Base-by-base conservation (phyloP, 2,113 vertebrate genomes). In the Gnathonemus longibarbis region DNA sequence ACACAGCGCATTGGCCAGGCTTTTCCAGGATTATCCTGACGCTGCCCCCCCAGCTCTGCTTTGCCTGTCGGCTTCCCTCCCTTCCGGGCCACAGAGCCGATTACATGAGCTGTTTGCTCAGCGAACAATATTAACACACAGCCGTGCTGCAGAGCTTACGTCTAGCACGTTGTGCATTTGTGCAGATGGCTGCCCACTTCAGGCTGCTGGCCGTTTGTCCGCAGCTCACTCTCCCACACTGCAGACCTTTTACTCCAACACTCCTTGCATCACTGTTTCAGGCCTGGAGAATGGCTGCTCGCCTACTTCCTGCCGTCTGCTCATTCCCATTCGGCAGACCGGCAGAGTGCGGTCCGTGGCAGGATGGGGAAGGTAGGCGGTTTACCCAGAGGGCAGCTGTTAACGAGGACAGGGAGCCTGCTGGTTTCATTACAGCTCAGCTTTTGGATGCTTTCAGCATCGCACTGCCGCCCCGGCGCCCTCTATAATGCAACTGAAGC, bases 401-500 rank as follows among this genome's bases (percentile, higher is more conserved):
- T 80, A 46, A 50, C 88, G 70, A 89, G 70, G 46, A 89, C 66
- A 39, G 70, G 70, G 70, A 66, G 19, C 70, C 88, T 13, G 88
- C 70, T 53, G 66, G 15, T 39, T 52, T 53, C 70, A 52, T 52
- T 46, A 46, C 31, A 24, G 45, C 70, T 27, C n/a, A 80, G 27
- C 74, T 80, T 42, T 80, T 80, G 21, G 74, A 56, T 45, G 88
- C 50, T 84, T 53, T 89, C 31, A 3, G 31, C 39, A 7, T 84
- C 21, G 39, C 70, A 27, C 70, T 2, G 74, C 31, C 50, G 45
- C 50, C 46, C 49, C 5, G 2, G 39, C 46, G 6, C 31, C 56
- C 9, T 46, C n/a, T n/a, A 19, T 52, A 56, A 89, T n/a, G n/a
- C 17, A 11, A 31, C 84, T 50, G 45, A 48, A 50, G 21, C 46